Conservation (phyloP, 2,113 vertebrate genomes). For the Carlito syrichta region DNA sequence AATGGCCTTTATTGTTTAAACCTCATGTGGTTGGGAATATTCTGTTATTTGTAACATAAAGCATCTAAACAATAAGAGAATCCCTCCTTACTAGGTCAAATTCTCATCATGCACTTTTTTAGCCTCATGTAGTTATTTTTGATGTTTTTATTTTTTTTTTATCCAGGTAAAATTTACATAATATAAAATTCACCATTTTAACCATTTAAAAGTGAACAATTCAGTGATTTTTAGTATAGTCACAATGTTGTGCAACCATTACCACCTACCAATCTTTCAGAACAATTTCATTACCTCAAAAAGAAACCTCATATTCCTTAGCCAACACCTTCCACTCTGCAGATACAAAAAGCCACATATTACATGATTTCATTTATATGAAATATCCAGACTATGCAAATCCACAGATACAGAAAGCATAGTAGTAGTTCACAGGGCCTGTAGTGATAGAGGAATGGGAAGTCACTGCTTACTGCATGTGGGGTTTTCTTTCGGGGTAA, state of each 20-base stretch:
- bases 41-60: background rate
- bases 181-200: background rate
- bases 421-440: background rate
- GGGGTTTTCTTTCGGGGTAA: background rate
- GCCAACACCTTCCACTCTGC: background rate
- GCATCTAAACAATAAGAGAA: background rate
- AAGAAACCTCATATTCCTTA: conserved; percentile 3
- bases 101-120: background rate
- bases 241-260: background rate
- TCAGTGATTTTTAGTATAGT: conserved; percentile 18
- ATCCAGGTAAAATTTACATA: conserved; percentile 36
- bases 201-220: background rate
- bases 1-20: background rate
- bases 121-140: conserved; percentile 5
- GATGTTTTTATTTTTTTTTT: background rate
- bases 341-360: background rate
- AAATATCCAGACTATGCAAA: background rate
- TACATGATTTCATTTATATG: background rate
- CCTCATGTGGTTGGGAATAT: background rate
- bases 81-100: background rate
- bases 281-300: background rate
- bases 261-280: background rate
- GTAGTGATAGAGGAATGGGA: background rate
- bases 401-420: background rate
- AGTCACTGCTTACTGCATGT: background rate